Evolutionary conservation across 2,113 vertebrate genomes (phyloP), one percentile per base, ranked within the genome.

Genomic region (Labeo rohita): DNA sequence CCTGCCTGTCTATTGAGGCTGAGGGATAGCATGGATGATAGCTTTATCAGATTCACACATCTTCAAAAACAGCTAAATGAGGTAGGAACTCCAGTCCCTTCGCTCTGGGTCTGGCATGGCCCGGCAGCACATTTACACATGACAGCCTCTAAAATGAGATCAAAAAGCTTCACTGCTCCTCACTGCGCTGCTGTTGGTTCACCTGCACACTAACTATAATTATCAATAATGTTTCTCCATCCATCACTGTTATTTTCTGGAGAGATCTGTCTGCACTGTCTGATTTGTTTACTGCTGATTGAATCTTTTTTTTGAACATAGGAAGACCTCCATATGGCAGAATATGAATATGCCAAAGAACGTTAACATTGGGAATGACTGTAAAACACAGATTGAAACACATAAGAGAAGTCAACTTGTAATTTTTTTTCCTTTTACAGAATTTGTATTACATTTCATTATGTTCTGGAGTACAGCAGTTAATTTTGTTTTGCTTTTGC

Each of bases 21-120:
- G 93, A 94, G 89, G 93, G 90, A 94, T 93, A 89, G 92, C 86
- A 80, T 21, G 63, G 84, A 86, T 92, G 91, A 94, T 94, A 91
- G 91, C 91, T 95, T 94, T 93, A 95, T 95, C 92, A 92, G 92
- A 85, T 85, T 85, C 89, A 86, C 91, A 93, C 89, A 92, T 94
- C 92, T 91, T 76, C 84, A 66, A 77, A 92, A 87, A 85, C 75
- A 90, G 77, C 87, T 88, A 93, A 93, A 92, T 91, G 90, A 91
- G 92, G 91, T 82, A 56, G 91, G 86, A 90, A 91, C 81, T 89
- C 45, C 87, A 80, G 90, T 92, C 88, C 84, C 70, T n/a, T 45
- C 80, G 84, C 72, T 72, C 23, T 87, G 23, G 45, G 68, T 87
- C 85, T 65, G 63, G 85, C 68, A 10, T 1, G 87, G 28, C 70